Conservation (phyloP, 2,888 invertebrate species). For the Callyntrura guangdongensis region DNA sequence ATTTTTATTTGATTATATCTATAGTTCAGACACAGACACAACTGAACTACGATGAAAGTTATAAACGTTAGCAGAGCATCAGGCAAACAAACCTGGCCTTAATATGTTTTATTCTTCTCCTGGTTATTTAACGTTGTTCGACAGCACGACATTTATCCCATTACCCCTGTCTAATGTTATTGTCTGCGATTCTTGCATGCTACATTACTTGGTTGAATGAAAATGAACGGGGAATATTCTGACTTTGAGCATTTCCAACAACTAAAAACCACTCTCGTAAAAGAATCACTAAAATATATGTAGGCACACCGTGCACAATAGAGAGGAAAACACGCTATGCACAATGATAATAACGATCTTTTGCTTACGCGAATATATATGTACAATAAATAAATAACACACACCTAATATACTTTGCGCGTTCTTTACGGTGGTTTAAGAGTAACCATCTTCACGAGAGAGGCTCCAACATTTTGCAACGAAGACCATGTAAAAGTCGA, state of each 20-base stretch:
- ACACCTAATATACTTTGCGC: background rate
- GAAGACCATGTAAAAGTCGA: slow-evolving; percentile 30
- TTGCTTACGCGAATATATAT: background rate
- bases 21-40: background rate
- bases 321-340: background rate
- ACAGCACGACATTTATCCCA: slow-evolving; percentile 52
- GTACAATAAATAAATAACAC: too few species aligned
- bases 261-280: slow-evolving; percentile 9
- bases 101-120: slow-evolving; percentile 17
- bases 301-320: background rate
- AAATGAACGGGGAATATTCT: slow-evolving; percentile 22
- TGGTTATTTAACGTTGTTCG: slow-evolving; percentile 34
- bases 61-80: background rate
- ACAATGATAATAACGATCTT: background rate
- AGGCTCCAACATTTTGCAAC: slow-evolving; percentile 20
- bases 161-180: slow-evolving; percentile 60
- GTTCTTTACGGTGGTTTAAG: background rate
- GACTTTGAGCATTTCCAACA: slow-evolving; percentile 16
- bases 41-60: background rate
- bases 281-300: too few species aligned
- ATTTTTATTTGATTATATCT: slow-evolving; percentile 49
- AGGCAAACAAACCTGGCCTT: background rate
- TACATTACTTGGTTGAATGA: slow-evolving; percentile 21
- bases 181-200: slow-evolving; percentile 32
- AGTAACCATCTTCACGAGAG: background rate